Evolutionary conservation across 2,888 invertebrate genomes (phyloP).

Genomic region (Megamerina dolium): DNA sequence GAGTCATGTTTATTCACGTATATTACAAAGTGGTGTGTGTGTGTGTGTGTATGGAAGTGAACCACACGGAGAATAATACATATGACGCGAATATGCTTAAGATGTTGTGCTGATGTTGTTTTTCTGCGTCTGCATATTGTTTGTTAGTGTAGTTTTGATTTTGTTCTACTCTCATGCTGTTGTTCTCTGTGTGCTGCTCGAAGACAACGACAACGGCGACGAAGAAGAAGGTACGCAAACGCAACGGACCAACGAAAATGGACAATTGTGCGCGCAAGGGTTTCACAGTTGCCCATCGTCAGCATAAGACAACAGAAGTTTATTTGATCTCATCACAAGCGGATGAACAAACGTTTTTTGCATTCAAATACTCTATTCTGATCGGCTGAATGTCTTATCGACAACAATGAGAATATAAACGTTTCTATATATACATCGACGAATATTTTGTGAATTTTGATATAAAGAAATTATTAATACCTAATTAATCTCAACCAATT

Average conservation of each 20-base stretch:
- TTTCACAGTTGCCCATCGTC: slow-evolving; percentile 31
- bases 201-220: slow-evolving; percentile 5
- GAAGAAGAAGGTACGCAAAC: neutral
- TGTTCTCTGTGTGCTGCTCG: too few species aligned
- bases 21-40: neutral
- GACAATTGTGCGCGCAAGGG: slow-evolving; percentile 27
- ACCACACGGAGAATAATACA: too few species aligned
- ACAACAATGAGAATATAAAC: too few species aligned
- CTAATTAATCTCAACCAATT: too few species aligned
- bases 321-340: slow-evolving; percentile 47
- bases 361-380: too few species aligned
- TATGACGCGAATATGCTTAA: too few species aligned
- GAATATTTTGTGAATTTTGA: too few species aligned
- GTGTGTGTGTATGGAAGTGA: neutral
- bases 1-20: too few species aligned
- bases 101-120: neutral
- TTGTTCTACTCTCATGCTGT: neutral
- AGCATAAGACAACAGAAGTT: slow-evolving; percentile 43
- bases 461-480: too few species aligned
- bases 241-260: neutral
- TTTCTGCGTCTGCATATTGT: neutral
- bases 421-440: too few species aligned
- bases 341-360: slow-evolving; percentile 28
- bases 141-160: too few species aligned
- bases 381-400: too few species aligned